Base-by-base conservation (phyloP, 2,113 vertebrate genomes). In the Octodon degus region DNA sequence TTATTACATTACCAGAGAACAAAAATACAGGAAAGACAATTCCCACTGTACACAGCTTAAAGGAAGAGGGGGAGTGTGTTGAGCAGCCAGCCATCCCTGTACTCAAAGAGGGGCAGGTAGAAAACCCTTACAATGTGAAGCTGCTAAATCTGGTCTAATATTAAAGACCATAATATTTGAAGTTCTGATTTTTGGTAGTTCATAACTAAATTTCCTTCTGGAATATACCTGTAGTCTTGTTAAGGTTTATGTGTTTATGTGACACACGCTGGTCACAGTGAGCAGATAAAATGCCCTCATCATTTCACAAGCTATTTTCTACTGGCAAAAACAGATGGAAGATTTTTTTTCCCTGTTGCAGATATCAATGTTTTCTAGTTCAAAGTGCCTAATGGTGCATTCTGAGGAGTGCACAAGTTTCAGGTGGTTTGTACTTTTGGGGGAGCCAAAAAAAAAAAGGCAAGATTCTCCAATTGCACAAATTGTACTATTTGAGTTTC, bases 1-100 rank as follows among this genome's bases (percentile, higher is more conserved):
- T 99, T 99, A 97, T 98, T 98, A 99, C 98, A 98, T 50, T 98
- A 99, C 98, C 98, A 98, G 98, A 99, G 98, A 98, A 99, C 98
- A 98, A 98, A 97, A 98, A 98, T 99, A 99, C 99, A 99, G 99
- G 99, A 99, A 99, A 98, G 99, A 99, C 99, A 98, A 98, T 98
- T 98, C 98, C 98, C 98, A 99, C 99, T 99, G 99, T 99, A 99
- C 99, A 99, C 99, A 97, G 99, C 98, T 99, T 99, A 98, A 97
- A 98, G 97, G 43, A 43, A 43, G 43, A 43, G 6, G 96, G 97
- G 98, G 97, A 98, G 97, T 96, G 97, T 98, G 97, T 97, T 96
- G 97, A 98, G 98, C 98, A 98, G 98, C 98, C 95, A 96, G 97
- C 98, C 98, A 97, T 98, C 98, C 98, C 98, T 97, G 98, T 98